These are phyloP conservation scores for Holothuria leucospilota DNA, from an alignment of 53 echinoderm and acorn worm species.

Conservation along the genomic window DNA sequence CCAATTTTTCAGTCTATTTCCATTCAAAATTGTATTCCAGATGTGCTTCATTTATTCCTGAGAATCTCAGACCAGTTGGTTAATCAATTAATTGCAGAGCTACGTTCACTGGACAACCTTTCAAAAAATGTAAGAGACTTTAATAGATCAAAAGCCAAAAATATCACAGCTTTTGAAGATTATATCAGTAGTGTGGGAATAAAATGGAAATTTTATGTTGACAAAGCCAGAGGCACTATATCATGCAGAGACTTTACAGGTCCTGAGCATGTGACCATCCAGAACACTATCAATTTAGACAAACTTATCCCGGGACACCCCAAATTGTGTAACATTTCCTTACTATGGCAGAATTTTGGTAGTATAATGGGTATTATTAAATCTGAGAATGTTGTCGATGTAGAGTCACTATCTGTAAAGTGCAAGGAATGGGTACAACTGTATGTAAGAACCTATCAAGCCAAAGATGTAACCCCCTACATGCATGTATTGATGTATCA, in stretches of 20 bases:
- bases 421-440: slow-evolving; percentile 52
- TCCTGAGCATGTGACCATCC: slow-evolving; percentile 15
- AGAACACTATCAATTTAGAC: slow-evolving; percentile 35
- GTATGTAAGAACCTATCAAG: slow-evolving; percentile 49
- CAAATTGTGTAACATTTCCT: slow-evolving; percentile 32
- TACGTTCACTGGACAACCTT: slow-evolving; percentile 6
- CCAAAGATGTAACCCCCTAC: slow-evolving; percentile 70
- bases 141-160: background rate
- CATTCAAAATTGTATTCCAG: too few species aligned
- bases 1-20: too few species aligned
- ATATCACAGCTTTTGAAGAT: background rate
- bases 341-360: slow-evolving; percentile 47
- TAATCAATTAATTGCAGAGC: too few species aligned
- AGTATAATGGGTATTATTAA: slow-evolving; percentile 41
- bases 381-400: background rate
- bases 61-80: too few species aligned
- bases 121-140: background rate
- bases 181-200: background rate
- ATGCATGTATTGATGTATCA: slow-evolving; percentile 67
- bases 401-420: slow-evolving; percentile 5
- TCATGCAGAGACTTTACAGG: slow-evolving; percentile 38
- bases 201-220: slow-evolving; percentile 31
- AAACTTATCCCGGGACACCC: slow-evolving; percentile 39
- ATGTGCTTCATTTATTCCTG: too few species aligned
- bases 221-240: background rate